Percentiles rank a stretch among this genome's conserved stretches.
phyloP scores from a whole-genome alignment of 2,888 invertebrate species.

The Lysandra bellargus region DNA sequence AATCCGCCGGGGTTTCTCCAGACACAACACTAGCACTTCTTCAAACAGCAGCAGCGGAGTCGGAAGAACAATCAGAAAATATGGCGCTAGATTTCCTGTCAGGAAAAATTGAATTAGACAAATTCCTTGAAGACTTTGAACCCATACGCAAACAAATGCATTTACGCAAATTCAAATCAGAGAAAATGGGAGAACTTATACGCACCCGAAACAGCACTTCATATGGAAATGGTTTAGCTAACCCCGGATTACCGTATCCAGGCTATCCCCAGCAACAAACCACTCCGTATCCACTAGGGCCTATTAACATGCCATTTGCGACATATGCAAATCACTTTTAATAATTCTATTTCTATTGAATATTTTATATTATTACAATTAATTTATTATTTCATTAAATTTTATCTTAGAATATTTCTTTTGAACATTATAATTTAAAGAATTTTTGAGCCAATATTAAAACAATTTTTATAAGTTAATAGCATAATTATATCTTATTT shows the following conservation, averaged over 20 bases:
- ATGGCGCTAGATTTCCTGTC: conserved; percentile 90
- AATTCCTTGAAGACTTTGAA: conserved; percentile 92
- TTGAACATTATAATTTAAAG: neutral
- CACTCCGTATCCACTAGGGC: conserved; percentile 86
- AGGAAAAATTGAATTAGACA: conserved; percentile 86
- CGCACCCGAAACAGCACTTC: conserved; percentile 60
- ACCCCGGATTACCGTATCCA: conserved; percentile 71
- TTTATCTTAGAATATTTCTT: conserved; percentile 7
- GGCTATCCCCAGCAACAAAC: conserved; percentile 70
- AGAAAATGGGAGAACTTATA: conserved; percentile 92
- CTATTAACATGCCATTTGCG: conserved; percentile 87
- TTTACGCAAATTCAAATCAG: conserved; percentile 92
- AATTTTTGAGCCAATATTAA: neutral
- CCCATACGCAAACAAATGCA: conserved; percentile 82
- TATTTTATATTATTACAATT: neutral
- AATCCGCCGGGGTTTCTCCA: conserved; percentile 87
- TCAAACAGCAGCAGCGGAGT: conserved; percentile 94
- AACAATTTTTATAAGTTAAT: neutral
- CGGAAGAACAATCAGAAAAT: conserved; percentile 95
- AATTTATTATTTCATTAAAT: neutral
- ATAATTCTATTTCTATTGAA: conserved; percentile 40
- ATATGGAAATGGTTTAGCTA: conserved; percentile 65
- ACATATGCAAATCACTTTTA: conserved; percentile 73
- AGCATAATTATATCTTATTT: neutral
- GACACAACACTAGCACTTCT: conserved; percentile 94